Percentiles rank a stretch among this genome's conserved stretches.
phyloP scores from a whole-genome alignment of 2,888 invertebrate genomes.

The Xestia rhomboidea region DNA sequence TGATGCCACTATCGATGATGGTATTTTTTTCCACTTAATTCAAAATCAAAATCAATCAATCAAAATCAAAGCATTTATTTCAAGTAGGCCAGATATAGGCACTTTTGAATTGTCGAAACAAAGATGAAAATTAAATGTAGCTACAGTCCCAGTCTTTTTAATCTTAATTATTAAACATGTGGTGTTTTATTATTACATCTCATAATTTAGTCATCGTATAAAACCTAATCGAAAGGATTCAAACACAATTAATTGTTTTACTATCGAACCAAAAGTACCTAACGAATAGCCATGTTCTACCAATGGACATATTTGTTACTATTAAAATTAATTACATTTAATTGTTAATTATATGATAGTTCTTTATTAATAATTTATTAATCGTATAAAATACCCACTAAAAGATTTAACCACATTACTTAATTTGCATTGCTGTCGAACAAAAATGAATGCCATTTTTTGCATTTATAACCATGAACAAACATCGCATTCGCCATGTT shows the following conservation, averaged over 20 bases:
- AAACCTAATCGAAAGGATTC: background rate
- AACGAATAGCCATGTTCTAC: background rate
- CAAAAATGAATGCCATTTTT: slow-evolving; percentile 7
- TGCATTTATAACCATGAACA: slow-evolving; percentile 10
- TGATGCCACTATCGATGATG: background rate
- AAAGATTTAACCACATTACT: background rate
- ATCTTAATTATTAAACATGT: background rate
- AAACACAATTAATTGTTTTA: background rate
- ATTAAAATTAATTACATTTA: background rate
- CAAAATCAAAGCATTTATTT: no score
- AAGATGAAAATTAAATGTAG: no score
- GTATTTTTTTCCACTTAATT: rapidly evolving
- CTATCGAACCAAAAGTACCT: background rate
- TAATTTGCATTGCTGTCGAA: background rate
- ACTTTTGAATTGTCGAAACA: no score
- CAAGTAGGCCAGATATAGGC: no score
- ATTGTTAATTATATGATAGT: background rate
- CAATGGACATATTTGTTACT: background rate
- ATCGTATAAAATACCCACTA: background rate
- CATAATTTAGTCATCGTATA: background rate
- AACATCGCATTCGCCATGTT: slow-evolving; percentile 14
- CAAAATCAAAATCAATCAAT: no score
- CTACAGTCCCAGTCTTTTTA: no score
- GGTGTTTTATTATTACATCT: background rate
- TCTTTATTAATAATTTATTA: background rate